These are phyloP conservation scores for Chelmon rostratus DNA, from an alignment of 2,797 vertebrate genomes.

Conservation along the genomic window DNA sequence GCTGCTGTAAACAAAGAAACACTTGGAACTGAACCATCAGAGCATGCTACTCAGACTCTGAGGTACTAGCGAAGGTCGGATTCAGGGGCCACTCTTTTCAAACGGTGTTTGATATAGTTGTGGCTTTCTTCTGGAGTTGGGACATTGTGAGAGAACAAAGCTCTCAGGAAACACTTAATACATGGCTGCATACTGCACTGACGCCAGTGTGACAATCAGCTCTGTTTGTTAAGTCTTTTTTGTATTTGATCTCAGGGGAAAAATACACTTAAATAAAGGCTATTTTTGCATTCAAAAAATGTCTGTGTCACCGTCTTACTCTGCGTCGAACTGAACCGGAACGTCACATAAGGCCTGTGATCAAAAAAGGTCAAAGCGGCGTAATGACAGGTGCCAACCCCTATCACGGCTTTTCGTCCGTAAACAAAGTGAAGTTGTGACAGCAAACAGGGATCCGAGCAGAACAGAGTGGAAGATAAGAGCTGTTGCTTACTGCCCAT, in stretches of 20 bases:
- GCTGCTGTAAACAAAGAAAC: constrained; percentile 27
- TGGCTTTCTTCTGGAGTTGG: constrained; percentile 32
- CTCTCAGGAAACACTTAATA: constrained; percentile 48
- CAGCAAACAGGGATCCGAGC: constrained; percentile 68
- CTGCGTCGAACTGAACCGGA: not conserved
- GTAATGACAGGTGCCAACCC: constrained; percentile 55
- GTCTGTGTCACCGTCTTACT: constrained; percentile 10
- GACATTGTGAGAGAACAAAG: constrained; percentile 46
- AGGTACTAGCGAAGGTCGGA: constrained; percentile 24
- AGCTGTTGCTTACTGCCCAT: constrained; percentile 20
- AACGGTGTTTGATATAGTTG: constrained; percentile 21
- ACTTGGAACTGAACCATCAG: constrained; percentile 46
- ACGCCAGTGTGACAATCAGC: constrained; percentile 21
- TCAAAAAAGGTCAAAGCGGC: constrained; percentile 61
- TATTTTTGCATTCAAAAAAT: constrained; percentile 68
- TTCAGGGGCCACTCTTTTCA: constrained; percentile 39
- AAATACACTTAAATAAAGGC: constrained; percentile 65
- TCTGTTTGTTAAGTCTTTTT: constrained; percentile 47
- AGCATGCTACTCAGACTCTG: constrained; percentile 41
- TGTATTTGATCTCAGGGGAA: constrained; percentile 58
- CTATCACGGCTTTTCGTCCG: constrained; percentile 49
- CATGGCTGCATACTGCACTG: constrained; percentile 38
- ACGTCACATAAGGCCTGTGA: constrained; percentile 28
- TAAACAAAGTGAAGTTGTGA: constrained; percentile 76
- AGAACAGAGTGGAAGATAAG: constrained; percentile 28